Evolutionary conservation across 2,113 vertebrate genomes (phyloP).

Genomic region (Coryphaenoides rupestris): DNA sequence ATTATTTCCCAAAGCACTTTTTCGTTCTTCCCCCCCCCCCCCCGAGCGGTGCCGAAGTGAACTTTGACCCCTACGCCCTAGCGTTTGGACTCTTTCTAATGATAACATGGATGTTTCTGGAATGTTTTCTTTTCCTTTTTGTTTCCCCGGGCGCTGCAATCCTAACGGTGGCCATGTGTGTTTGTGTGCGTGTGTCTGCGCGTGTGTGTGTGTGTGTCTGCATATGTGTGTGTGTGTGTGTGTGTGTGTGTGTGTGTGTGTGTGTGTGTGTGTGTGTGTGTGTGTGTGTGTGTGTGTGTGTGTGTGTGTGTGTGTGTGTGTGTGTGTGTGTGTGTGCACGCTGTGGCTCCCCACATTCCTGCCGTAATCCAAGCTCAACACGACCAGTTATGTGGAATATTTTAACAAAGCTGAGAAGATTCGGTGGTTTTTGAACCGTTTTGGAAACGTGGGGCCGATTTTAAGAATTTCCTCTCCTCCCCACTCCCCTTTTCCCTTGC

Average conservation of each 20-base stretch:
- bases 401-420: constrained; percentile 15
- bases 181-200: not conserved
- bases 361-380: constrained; percentile 26
- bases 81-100: not conserved
- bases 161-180: not conserved
- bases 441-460: no score
- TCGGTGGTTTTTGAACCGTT: not conserved
- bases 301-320: no score
- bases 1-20: not conserved
- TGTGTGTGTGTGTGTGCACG: not conserved
- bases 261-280: not conserved
- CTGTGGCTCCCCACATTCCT: constrained; percentile 36
- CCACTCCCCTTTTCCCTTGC: not conserved
- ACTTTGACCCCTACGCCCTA: not conserved
- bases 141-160: not conserved
- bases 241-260: not conserved
- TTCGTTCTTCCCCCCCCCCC: not conserved
- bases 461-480: not conserved
- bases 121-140: not conserved
- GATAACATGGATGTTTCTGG: not conserved
- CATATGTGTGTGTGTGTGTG: not conserved
- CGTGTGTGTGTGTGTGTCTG: not conserved
- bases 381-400: constrained; percentile 25
- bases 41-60: no score
- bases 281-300: not conserved